Evolutionary conservation across 2,797 vertebrate species (phyloP).

Genomic region (Myotis daubentonii): DNA sequence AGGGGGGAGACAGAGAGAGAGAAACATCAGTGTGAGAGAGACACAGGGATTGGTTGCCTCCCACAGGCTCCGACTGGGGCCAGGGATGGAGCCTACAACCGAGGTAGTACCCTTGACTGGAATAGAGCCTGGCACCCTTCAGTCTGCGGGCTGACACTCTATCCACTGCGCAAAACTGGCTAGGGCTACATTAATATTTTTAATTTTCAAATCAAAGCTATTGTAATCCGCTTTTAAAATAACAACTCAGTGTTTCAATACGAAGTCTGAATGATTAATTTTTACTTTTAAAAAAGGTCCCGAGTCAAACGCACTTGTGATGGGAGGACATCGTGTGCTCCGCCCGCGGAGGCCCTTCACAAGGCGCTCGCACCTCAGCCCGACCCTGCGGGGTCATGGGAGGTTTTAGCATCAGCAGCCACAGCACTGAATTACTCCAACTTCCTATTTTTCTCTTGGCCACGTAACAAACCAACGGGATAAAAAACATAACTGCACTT

Average conservation of each 20-base stretch:
- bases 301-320: not conserved
- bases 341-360: not conserved
- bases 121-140: no score
- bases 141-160: no score
- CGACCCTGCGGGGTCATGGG: no score
- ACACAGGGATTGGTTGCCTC: no score
- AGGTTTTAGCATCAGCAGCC: not conserved
- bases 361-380: not conserved
- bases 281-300: conserved; percentile 1
- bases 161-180: no score
- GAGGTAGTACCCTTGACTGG: no score
- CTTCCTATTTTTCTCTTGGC: not conserved
- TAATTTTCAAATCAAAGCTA: not conserved
- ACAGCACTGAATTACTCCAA: not conserved
- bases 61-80: no score
- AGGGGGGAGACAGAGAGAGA: no score
- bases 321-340: not conserved
- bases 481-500: not conserved
- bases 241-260: not conserved
- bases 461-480: not conserved
- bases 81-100: no score
- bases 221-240: not conserved
- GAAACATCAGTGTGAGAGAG: no score
- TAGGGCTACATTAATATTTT: not conserved
- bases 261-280: not conserved